Evolutionary conservation across 2,113 vertebrate genomes (phyloP).

Genomic region (Conger conger): DNA sequence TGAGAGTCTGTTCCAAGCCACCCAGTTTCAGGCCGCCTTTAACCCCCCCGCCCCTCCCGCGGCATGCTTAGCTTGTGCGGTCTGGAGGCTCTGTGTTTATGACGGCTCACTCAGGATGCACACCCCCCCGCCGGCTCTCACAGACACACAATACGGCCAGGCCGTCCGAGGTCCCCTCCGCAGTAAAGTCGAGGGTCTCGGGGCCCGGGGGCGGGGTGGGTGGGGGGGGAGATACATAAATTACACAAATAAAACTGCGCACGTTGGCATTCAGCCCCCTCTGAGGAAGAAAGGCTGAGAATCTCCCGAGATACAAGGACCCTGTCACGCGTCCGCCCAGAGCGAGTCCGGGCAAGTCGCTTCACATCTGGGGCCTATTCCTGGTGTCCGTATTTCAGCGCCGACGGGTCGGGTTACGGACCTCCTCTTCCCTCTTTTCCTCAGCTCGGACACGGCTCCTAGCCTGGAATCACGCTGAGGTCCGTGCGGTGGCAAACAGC

Average conservation of each 20-base stretch:
- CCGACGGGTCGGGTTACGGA: slow-evolving; percentile 14
- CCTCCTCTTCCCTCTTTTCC: background rate
- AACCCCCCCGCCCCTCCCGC: background rate
- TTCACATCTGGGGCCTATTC: slow-evolving; percentile 12
- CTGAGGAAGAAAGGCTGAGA: background rate
- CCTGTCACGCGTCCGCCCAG: background rate
- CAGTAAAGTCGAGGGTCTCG: background rate
- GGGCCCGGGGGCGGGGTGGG: too few species aligned
- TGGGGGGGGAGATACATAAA: slow-evolving; percentile 21
- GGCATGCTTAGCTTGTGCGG: background rate
- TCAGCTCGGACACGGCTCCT: background rate
- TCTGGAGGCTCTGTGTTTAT: background rate
- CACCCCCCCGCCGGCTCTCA: background rate
- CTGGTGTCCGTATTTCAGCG: background rate
- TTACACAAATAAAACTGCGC: slow-evolving; percentile 25
- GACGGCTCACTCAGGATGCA: slow-evolving; percentile 21
- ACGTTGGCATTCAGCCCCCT: background rate
- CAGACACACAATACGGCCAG: slow-evolving; percentile 27
- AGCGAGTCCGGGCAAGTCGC: background rate
- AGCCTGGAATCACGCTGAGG: too few species aligned
- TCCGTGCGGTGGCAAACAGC: too few species aligned
- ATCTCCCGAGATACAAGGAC: background rate
- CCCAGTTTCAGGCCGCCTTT: too few species aligned
- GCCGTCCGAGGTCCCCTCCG: slow-evolving; percentile 14
- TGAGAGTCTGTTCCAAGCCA: too few species aligned